Base-by-base conservation (phyloP, 1,140 invertebrate genomes). In the Wasmannia auropunctata region DNA sequence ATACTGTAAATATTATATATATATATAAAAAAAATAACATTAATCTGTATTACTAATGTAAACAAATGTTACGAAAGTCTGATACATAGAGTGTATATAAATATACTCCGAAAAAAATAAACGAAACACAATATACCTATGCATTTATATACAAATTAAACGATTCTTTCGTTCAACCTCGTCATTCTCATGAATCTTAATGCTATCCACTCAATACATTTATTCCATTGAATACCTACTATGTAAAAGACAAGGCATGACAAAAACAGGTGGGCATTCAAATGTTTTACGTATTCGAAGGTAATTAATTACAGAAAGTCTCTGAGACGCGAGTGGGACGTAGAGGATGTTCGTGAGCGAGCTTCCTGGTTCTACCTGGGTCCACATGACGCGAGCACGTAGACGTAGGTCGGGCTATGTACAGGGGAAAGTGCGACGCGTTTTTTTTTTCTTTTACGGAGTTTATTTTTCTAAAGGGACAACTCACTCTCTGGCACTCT, bases 1-100 rank as follows among this genome's bases (percentile, higher is more conserved):
- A 97, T 93, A 92, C 98, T 98, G 91, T 80, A 96, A 95, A 91
- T 51, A 31, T 58, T 46, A 37, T n/a, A 43, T 65, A 40, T 40
- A 40, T 5, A 14, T 65, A 54, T 51, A 51, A 54, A 6, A 37
- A 37, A 37, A 37, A 37, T 37, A 6, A 3, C 37, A 37, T 37
- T 6, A 37, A 37, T 37, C 6, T n/a, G n/a, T n/a, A n/a, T n/a
- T n/a, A n/a, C n/a, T n/a, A n/a, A n/a, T n/a, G n/a, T n/a, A n/a
- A n/a, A n/a, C n/a, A n/a, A n/a, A n/a, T n/a, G n/a, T n/a, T n/a
- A n/a, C n/a, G n/a, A n/a, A n/a, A n/a, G n/a, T n/a, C n/a, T n/a
- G n/a, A n/a, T n/a, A n/a, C n/a, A n/a, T n/a, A n/a, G n/a, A n/a
- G n/a, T n/a, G n/a, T n/a, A n/a, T n/a, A n/a, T n/a, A n/a, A n/a